phyloP scores from a whole-genome alignment of 1,140 invertebrate genomes.

The Armadillidium nasatum region DNA sequence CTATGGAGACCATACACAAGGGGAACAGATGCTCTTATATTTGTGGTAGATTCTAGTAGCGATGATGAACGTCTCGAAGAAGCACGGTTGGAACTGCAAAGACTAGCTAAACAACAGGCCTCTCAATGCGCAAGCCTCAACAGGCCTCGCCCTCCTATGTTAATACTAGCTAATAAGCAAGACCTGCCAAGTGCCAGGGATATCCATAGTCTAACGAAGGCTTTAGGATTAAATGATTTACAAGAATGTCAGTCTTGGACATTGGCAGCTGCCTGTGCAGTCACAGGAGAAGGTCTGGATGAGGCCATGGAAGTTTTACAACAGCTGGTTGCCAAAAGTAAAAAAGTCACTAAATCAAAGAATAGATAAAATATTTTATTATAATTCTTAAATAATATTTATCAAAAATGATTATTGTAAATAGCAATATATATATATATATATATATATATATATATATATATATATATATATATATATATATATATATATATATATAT shows the following conservation, averaged over 20 bases:
- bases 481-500: too few relatives aligned
- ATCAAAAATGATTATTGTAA: too few relatives aligned
- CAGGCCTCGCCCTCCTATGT: slow-evolving; percentile 32
- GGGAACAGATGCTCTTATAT: slow-evolving; percentile 91
- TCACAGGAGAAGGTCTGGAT: slow-evolving; percentile 91
- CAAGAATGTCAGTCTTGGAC: slow-evolving; percentile 65
- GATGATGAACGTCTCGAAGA: slow-evolving; percentile 88
- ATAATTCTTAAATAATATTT: too few relatives aligned
- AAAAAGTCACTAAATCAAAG: slow-evolving; percentile 56
- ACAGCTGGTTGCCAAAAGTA: slow-evolving; percentile 87
- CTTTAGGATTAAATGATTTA: slow-evolving; percentile 78
- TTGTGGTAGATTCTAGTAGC: slow-evolving; percentile 84
- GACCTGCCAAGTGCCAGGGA: slow-evolving; percentile 38
- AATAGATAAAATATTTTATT: too few relatives aligned
- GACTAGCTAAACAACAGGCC: slow-evolving; percentile 79
- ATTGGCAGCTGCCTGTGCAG: slow-evolving; percentile 88
- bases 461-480: too few relatives aligned
- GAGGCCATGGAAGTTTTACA: slow-evolving; percentile 89
- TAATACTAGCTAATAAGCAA: slow-evolving; percentile 45
- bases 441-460: too few relatives aligned
- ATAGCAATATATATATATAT: too few relatives aligned
- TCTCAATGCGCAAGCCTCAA: slow-evolving; percentile 53
- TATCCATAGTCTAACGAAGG: slow-evolving; percentile 70
- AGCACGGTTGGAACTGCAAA: slow-evolving; percentile 86
- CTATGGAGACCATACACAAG: slow-evolving; percentile 87